Evolutionary conservation across 2,797 vertebrate species (phyloP), one percentile per base, ranked within the genome.

Genomic region (Schizopygopsis malacanthus): DNA sequence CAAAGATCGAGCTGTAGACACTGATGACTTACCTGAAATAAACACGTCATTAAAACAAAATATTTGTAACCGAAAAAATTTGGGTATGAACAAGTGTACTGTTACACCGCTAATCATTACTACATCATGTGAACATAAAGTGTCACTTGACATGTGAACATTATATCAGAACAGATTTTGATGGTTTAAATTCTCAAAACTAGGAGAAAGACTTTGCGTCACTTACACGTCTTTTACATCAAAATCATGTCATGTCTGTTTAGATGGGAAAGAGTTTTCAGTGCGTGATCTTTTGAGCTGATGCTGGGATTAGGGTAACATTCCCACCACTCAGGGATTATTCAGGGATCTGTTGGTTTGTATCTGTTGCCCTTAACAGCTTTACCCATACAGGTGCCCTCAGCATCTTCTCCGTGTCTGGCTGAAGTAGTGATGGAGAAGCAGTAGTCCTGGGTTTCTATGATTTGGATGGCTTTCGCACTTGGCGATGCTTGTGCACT

Each of bases 401-500:
- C 69, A 16, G 43, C 8, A 11, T 82, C 50, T 82, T 33, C 67
- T 72, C 45, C 1, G 2, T 73, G 70, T 83, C 33, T 73, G 81
- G 11, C 67, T 83, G 69, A n/a, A 33, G 33, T 33, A 33, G 50
- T 59, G 81, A 56, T 18, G 41, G 81, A 56, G 52, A 72, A 67
- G 39, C 47, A 22, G 50, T 41, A 52, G 8, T 37, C 20, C 33
- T 67, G 72, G 45, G 18, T 45, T 79, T 61, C 41, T 83, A 50
- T 33, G 41, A 85, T 82, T 82, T 52, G 37, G 56, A 59, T 71
- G 65, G 43, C 81, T 81, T 83, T 65, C 41, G 71, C 61, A 25
- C 84, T 37, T 47, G 6, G 4, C 67, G 78, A 81, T 86, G 45
- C 77, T 70, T 87, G 83, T 73, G 16, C 54, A 47, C 76, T 2